A percentile compares a stretch with the other conserved stretches of the same genome.
These are phyloP conservation scores for Neoniphon sammara DNA, from an alignment of 2,797 vertebrate species.

Conservation along the genomic window DNA sequence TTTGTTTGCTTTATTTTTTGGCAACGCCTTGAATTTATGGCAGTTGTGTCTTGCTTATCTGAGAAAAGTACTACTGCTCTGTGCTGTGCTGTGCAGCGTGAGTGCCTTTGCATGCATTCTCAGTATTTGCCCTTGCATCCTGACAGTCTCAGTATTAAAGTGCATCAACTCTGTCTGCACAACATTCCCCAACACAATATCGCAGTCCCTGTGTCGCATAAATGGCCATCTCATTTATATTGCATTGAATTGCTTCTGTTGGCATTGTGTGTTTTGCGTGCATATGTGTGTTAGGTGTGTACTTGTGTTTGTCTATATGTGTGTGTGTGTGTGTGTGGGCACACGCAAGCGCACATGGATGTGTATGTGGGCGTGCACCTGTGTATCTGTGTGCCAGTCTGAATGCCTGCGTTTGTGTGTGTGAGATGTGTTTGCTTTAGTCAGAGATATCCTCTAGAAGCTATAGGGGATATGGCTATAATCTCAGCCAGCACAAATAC, in stretches of 20 bases:
- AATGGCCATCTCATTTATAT: constrained; percentile 54
- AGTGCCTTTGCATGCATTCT: constrained; percentile 22
- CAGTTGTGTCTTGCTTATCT: constrained; percentile 26
- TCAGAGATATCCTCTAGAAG: constrained; percentile 60
- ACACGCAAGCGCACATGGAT: background rate
- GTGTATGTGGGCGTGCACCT: constrained; percentile 2
- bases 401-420: constrained; percentile 47
- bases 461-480: constrained; percentile 59
- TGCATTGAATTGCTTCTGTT: constrained; percentile 41
- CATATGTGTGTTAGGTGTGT: background rate
- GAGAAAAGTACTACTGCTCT: constrained; percentile 14
- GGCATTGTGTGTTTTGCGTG: constrained; percentile 18
- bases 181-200: constrained; percentile 43
- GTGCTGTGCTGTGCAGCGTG: background rate
- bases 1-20: constrained; percentile 8
- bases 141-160: constrained; percentile 31
- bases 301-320: background rate
- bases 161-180: constrained; percentile 36
- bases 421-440: constrained; percentile 63
- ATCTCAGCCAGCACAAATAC: constrained; percentile 74
- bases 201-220: constrained; percentile 29
- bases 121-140: constrained; percentile 18
- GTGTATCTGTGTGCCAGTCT: constrained; percentile 21
- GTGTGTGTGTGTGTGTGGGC: background rate
- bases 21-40: background rate